These are phyloP conservation scores for Tillus elongatus DNA, from an alignment of 2,888 invertebrate species.

Conservation along the genomic window DNA sequence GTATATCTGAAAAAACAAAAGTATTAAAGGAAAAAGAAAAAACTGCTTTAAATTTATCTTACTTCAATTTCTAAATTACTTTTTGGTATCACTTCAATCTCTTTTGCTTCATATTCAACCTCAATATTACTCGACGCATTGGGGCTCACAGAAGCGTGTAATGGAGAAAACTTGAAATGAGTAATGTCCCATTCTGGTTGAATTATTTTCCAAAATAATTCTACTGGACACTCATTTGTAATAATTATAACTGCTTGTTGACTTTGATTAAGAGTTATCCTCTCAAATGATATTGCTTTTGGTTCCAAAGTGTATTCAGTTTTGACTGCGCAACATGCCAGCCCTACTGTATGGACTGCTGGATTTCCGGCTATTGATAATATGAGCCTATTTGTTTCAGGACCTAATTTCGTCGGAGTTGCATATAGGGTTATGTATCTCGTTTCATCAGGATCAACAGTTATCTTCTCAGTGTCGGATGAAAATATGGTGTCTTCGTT, in stretches of 20 bases:
- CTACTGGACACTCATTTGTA: background rate
- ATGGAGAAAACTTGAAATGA: background rate
- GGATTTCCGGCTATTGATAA: background rate
- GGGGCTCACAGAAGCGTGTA: background rate
- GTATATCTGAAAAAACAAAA: background rate
- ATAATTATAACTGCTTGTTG: background rate
- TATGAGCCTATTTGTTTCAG: background rate
- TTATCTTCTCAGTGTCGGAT: too few species aligned
- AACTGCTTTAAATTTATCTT: background rate
- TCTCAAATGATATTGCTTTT: background rate
- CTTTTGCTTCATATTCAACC: background rate
- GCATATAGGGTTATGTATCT: slow-evolving; percentile 1
- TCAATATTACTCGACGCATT: background rate
- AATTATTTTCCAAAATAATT: background rate
- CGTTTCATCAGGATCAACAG: background rate
- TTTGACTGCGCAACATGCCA: background rate
- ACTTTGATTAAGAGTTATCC: background rate
- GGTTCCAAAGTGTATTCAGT: background rate
- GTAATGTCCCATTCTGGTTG: background rate
- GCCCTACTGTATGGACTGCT: background rate
- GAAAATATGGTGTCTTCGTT: too few species aligned
- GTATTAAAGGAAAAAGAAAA: background rate
- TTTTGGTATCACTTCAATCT: background rate
- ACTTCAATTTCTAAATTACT: background rate
- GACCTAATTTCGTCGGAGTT: background rate